These are phyloP conservation scores for Hydrophis major DNA, from an alignment of 2,797 vertebrate genomes.

Conservation along the genomic window DNA sequence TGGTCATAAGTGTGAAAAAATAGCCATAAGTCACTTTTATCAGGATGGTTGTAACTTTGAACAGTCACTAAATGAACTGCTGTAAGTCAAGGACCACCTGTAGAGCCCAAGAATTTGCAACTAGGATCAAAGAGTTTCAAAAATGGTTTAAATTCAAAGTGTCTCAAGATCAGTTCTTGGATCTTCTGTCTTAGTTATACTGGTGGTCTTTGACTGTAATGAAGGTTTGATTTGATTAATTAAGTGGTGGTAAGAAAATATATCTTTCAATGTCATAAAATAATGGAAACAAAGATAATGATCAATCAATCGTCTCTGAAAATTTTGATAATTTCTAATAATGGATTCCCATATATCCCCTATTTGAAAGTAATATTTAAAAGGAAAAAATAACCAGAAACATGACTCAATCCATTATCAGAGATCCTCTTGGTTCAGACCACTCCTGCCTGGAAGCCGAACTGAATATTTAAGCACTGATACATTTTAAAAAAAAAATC, in stretches of 20 bases:
- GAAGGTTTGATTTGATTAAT: neutral
- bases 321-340: neutral
- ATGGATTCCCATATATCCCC: accelerated
- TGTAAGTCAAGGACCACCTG: neutral
- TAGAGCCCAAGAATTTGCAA: neutral
- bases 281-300: neutral
- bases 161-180: neutral
- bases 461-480: neutral
- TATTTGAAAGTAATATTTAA: neutral
- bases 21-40: neutral
- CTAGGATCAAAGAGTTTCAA: neutral
- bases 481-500: accelerated
- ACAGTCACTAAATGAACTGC: neutral
- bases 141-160: neutral
- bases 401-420: neutral
- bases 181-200: neutral
- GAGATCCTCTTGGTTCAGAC: neutral
- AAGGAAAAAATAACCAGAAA: neutral
- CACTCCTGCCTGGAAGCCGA: neutral
- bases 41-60: neutral
- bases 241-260: neutral
- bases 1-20: neutral
- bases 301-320: neutral
- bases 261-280: neutral
- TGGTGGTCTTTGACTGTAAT: neutral